These are phyloP conservation scores for Cydia pomonella DNA, from an alignment of 1,140 invertebrate genomes.

Conservation along the genomic window DNA sequence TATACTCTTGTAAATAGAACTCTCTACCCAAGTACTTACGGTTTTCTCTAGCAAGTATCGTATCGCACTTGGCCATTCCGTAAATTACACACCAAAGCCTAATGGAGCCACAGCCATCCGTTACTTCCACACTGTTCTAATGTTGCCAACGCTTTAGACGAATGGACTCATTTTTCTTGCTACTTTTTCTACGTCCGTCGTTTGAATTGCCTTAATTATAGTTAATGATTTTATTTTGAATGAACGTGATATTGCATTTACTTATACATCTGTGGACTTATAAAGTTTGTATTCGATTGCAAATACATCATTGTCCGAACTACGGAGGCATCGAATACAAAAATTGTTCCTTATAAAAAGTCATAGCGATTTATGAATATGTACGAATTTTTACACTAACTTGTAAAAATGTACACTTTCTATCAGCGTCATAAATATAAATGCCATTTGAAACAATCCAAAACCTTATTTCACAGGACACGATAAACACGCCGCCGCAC, in stretches of 20 bases:
- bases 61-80: conserved; percentile 54
- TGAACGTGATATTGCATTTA: neutral
- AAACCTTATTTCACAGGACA: neutral
- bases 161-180: conserved; percentile 36
- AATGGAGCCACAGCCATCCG: conserved; percentile 65
- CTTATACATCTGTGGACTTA: neutral
- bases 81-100: conserved; percentile 47
- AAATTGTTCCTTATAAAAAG: too few species aligned
- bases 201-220: conserved; percentile 19
- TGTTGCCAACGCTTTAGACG: conserved; percentile 8
- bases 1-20: too few species aligned
- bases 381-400: too few species aligned
- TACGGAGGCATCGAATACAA: neutral
- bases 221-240: conserved; percentile 22
- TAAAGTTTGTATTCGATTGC: neutral
- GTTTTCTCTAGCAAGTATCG: neutral
- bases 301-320: neutral
- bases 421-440: too few species aligned
- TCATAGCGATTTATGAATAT: too few species aligned
- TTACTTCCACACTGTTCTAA: conserved; percentile 55
- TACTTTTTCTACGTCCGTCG: neutral
- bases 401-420: too few species aligned
- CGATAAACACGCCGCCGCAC: conserved; percentile 86
- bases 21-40: neutral
- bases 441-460: neutral